A percentile compares a stretch with the other conserved stretches of the same genome.
Conservation (phyloP, 2,113 vertebrate species). For the Syngnathus typhle region DNA sequence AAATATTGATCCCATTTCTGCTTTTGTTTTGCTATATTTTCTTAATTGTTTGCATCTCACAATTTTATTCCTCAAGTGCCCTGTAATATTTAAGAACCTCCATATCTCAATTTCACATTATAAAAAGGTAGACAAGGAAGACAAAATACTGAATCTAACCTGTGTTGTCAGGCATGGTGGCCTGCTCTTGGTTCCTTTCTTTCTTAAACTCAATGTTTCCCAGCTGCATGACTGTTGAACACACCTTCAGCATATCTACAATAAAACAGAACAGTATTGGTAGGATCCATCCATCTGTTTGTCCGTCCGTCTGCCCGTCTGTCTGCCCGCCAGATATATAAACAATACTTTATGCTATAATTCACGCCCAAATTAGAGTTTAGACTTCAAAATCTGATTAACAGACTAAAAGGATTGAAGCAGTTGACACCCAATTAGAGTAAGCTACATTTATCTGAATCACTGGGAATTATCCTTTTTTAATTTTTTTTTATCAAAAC, state of each 20-base stretch:
- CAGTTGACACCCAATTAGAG: neutral
- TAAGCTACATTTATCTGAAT: neutral
- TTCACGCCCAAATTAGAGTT: neutral
- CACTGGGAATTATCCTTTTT: neutral
- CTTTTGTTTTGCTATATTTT: neutral
- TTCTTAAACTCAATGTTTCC: conserved; percentile 96
- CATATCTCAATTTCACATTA: neutral
- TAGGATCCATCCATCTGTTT: neutral
- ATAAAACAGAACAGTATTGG: conserved; percentile 12
- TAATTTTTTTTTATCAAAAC: neutral
- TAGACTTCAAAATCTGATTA: neutral
- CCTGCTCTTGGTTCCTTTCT: conserved; percentile 94
- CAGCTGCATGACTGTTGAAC: conserved; percentile 89
- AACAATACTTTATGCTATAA: neutral
- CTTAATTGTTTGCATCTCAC: too few relatives aligned
- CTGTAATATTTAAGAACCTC: neutral
- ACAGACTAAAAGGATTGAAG: neutral
- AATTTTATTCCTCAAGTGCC: neutral
- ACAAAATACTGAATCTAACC: conserved; percentile 62
- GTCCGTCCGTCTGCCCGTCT: neutral
- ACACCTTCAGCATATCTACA: conserved; percentile 84
- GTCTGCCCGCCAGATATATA: neutral
- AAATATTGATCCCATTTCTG: neutral
- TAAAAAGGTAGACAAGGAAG: neutral
- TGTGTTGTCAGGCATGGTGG: conserved; percentile 94